Percentiles rank a stretch among this genome's conserved stretches.
Conservation (phyloP, 2,888 invertebrate genomes). For the Spisula solida region DNA sequence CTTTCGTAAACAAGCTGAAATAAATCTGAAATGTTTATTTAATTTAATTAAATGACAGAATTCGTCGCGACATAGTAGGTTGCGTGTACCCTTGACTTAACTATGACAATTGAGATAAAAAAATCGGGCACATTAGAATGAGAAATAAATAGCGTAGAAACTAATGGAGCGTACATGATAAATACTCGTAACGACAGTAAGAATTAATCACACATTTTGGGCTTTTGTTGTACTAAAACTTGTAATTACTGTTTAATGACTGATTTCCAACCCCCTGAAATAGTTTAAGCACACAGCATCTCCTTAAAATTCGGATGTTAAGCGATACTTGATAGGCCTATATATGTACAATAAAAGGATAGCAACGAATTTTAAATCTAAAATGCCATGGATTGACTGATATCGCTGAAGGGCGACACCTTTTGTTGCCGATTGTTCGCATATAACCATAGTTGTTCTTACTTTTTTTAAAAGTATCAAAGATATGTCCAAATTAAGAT, state of each 20-base stretch:
- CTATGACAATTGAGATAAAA: background rate
- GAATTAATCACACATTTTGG: constrained; percentile 39
- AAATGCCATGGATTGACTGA: background rate
- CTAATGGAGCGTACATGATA: constrained; percentile 44
- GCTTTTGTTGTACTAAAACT: constrained; percentile 31
- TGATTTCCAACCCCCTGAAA: constrained; percentile 22
- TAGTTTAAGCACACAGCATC: background rate
- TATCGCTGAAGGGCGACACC: background rate
- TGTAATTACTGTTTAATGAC: constrained; percentile 41
- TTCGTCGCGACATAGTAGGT: constrained; percentile 30
- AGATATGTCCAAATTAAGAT: background rate
- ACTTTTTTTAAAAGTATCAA: background rate
- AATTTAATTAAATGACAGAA: constrained; percentile 28
- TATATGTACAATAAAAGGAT: background rate
- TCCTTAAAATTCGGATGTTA: background rate
- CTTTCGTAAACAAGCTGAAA: constrained; percentile 31
- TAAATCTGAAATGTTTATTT: constrained; percentile 38
- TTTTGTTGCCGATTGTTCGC: background rate
- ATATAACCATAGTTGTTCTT: background rate
- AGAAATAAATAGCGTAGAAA: background rate
- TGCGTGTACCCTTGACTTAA: background rate
- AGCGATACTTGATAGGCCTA: background rate
- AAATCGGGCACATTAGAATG: background rate
- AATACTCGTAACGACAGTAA: constrained; percentile 34
- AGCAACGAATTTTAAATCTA: background rate